A percentile compares a stretch with the other conserved stretches of the same genome.
These are phyloP conservation scores for Hemaris fuciformis DNA, from an alignment of 2,888 invertebrate genomes.

Conservation along the genomic window DNA sequence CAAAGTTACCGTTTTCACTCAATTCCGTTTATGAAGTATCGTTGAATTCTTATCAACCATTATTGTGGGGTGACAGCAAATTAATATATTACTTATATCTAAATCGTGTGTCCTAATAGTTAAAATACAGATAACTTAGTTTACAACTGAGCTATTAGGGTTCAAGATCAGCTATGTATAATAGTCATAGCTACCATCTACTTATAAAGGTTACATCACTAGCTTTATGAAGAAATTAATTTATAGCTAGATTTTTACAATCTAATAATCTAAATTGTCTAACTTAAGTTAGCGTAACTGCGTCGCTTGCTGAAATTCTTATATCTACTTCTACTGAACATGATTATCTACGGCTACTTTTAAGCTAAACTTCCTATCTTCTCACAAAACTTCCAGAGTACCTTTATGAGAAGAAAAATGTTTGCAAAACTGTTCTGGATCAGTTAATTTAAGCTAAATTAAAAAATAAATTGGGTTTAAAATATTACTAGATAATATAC, in stretches of 20 bases:
- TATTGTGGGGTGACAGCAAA: slow-evolving; percentile 22
- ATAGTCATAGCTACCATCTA: slow-evolving; percentile 32
- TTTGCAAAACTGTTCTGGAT: slow-evolving; percentile 79
- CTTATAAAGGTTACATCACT: slow-evolving; percentile 29
- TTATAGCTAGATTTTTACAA: slow-evolving; percentile 54
- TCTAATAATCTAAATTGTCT: slow-evolving; percentile 52
- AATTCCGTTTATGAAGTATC: slow-evolving; percentile 9
- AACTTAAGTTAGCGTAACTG: slow-evolving; percentile 56
- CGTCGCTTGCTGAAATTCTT: slow-evolving; percentile 60
- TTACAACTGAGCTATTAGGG: slow-evolving; percentile 49
- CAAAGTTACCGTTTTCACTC: slow-evolving; percentile 45
- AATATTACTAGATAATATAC: slow-evolving; percentile 48
- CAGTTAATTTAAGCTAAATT: slow-evolving; percentile 62
- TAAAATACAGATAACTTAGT: slow-evolving; percentile 36
- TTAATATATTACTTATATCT: slow-evolving; percentile 49
- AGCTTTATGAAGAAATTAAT: slow-evolving; percentile 48
- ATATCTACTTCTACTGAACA: slow-evolving; percentile 70
- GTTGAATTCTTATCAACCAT: slow-evolving; percentile 26
- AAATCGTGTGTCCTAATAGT: slow-evolving; percentile 48
- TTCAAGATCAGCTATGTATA: slow-evolving; percentile 50
- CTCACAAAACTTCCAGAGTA: slow-evolving; percentile 78
- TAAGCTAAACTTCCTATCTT: slow-evolving; percentile 75
- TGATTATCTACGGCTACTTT: slow-evolving; percentile 69
- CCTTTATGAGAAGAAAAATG: slow-evolving; percentile 80
- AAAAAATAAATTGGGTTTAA: slow-evolving; percentile 34